These are phyloP conservation scores for Psittacara wagleri DNA, from an alignment of 2,113 vertebrate species.

Conservation along the genomic window DNA sequence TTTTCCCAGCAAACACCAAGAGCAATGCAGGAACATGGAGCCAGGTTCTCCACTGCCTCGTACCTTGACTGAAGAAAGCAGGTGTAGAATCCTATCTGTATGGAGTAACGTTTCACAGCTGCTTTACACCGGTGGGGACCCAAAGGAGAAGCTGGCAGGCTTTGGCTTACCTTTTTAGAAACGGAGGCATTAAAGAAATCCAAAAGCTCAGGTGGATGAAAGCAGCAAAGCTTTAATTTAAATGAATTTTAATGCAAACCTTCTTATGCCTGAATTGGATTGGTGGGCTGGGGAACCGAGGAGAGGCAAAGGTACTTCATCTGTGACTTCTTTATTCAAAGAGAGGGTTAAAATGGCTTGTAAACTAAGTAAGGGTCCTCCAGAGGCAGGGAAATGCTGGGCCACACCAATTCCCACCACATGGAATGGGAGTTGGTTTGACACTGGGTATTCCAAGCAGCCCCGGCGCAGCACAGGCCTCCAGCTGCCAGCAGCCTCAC, in stretches of 20 bases:
- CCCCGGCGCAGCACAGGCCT: rapidly evolving
- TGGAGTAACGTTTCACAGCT: rapidly evolving
- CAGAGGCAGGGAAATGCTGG: background rate
- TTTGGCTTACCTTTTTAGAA: background rate
- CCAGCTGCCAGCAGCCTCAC: rapidly evolving
- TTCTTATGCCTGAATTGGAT: background rate
- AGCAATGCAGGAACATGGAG: background rate
- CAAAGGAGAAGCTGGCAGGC: background rate
- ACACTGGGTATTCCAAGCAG: rapidly evolving
- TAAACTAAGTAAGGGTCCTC: rapidly evolving
- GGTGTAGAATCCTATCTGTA: background rate
- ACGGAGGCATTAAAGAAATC: background rate
- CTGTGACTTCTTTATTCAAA: background rate
- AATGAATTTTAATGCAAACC: background rate
- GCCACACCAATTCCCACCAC: background rate
- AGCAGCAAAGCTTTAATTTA: background rate
- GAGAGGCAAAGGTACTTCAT: background rate
- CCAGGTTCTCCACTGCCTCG: background rate
- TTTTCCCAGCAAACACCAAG: background rate
- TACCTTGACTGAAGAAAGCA: background rate
- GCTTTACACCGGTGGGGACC: background rate
- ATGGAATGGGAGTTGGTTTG: background rate
- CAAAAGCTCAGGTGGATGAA: background rate
- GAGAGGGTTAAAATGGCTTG: background rate
- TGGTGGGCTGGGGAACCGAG: background rate